Conservation (phyloP, 2,113 vertebrate species). For the Antechinus flavipes region DNA sequence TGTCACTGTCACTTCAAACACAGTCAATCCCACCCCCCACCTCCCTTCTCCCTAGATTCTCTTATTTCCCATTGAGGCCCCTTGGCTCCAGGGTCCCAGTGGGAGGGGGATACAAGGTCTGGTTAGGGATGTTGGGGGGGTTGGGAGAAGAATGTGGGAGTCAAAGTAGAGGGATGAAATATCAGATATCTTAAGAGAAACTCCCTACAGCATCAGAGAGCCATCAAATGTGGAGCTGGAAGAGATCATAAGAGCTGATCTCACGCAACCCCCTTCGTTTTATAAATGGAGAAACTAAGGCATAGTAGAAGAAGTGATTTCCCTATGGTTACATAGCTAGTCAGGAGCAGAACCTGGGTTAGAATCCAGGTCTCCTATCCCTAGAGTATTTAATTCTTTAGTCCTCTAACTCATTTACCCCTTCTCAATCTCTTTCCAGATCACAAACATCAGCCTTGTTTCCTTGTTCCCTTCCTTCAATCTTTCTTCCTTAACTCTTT, state of each 20-base stretch:
- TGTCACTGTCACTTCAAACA: slow-evolving; percentile 69
- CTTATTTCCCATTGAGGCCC: slow-evolving; percentile 54
- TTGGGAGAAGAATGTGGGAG: not conserved
- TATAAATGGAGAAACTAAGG: not conserved
- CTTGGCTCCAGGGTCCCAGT: not conserved
- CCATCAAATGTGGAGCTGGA: not conserved
- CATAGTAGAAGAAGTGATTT: not conserved
- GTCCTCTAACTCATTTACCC: not conserved
- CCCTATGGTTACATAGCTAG: not conserved
- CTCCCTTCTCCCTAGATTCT: slow-evolving; percentile 46
- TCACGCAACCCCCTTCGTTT: not conserved
- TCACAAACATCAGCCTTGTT: not conserved
- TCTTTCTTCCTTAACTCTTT: not conserved
- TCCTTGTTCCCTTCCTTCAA: not conserved
- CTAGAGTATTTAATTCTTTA: not conserved
- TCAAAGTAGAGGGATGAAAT: not conserved
- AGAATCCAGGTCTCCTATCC: not conserved
- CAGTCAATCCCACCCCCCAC: slow-evolving; percentile 32
- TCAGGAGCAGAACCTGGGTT: not conserved
- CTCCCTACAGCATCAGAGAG: not conserved
- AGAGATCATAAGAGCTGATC: not conserved
- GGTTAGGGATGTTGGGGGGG: slow-evolving; percentile 11
- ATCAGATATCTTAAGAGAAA: not conserved
- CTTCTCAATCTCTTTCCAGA: not conserved
- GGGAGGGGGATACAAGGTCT: slow-evolving; percentile 8